These are phyloP conservation scores for Drosophila sulfurigaster DNA, from an alignment of 1,140 invertebrate species.

Conservation along the genomic window DNA sequence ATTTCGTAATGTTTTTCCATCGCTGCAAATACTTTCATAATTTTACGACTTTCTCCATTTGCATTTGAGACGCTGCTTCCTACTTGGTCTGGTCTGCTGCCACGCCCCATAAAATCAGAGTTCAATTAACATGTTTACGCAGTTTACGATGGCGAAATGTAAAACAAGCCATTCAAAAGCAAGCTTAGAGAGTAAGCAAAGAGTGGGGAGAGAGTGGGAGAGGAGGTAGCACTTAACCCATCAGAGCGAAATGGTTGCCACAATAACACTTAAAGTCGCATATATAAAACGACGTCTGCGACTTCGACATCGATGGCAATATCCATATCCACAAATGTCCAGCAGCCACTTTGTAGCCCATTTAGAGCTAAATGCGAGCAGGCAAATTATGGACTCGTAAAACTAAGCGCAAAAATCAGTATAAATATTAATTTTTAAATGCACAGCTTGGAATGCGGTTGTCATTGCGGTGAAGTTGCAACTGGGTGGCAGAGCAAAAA, in stretches of 20 bases:
- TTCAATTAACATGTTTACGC: conserved; percentile 76
- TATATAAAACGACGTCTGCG: conserved; percentile 21
- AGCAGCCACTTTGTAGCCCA: conserved; percentile 69
- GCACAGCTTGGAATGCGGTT: conserved; percentile 12
- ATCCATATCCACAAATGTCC: conserved; percentile 26
- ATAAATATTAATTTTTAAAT: conserved; percentile 69
- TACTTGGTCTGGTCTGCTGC: conserved; percentile 13
- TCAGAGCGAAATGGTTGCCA: conserved; percentile 52
- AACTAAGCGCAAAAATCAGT: conserved; percentile 46
- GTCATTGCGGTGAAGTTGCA: conserved; percentile 15
- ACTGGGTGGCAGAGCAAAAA: conserved; percentile 48
- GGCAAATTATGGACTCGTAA: conserved; percentile 69
- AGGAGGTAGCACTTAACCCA: conserved; percentile 67
- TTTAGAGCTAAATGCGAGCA: conserved; percentile 77
- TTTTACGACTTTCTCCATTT: not conserved
- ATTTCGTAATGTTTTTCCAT: too few species aligned
- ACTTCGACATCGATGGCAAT: not conserved
- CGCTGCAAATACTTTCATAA: not conserved
- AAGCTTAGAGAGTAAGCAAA: not conserved
- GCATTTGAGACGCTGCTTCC: conserved; percentile 15
- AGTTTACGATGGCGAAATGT: conserved; percentile 65
- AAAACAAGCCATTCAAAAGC: conserved; percentile 46
- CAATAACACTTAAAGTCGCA: conserved; percentile 74
- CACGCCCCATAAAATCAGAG: conserved; percentile 41
- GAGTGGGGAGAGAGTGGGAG: not conserved